phyloP scores from a whole-genome alignment of 2,113 vertebrate genomes.

The Phaethornis superciliosus region DNA sequence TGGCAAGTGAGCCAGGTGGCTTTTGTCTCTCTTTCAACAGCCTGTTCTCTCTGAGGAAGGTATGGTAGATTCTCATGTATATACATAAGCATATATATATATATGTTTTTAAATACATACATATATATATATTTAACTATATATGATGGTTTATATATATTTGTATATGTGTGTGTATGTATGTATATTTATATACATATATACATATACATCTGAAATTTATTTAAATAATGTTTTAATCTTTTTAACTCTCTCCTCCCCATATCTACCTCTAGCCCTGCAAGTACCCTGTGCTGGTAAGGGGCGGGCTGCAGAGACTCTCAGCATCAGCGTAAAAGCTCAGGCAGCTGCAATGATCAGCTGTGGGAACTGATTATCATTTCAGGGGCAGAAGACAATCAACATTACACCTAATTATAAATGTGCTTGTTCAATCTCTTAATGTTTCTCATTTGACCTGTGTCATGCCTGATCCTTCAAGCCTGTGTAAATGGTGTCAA shows the following conservation, averaged over 20 bases:
- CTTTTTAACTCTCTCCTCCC: neutral
- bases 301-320: neutral
- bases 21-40: neutral
- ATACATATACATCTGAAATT: neutral
- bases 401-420: slow-evolving; percentile 23
- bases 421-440: slow-evolving; percentile 46
- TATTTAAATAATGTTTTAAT: neutral
- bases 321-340: neutral
- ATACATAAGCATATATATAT: no score
- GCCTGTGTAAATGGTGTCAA: neutral
- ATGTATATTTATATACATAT: no score
- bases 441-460: neutral
- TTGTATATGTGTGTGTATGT: no score
- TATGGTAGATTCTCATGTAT: neutral
- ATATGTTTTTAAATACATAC: no score
- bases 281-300: neutral
- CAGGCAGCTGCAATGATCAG: neutral
- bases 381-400: slow-evolving; percentile 14
- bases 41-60: neutral
- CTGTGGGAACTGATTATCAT: neutral
- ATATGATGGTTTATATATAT: neutral
- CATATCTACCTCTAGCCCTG: neutral
- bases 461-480: neutral
- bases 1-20: accelerated
- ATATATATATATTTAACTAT: neutral